phyloP scores from a whole-genome alignment of 2,797 vertebrate species.

The Acanthis flammea region DNA sequence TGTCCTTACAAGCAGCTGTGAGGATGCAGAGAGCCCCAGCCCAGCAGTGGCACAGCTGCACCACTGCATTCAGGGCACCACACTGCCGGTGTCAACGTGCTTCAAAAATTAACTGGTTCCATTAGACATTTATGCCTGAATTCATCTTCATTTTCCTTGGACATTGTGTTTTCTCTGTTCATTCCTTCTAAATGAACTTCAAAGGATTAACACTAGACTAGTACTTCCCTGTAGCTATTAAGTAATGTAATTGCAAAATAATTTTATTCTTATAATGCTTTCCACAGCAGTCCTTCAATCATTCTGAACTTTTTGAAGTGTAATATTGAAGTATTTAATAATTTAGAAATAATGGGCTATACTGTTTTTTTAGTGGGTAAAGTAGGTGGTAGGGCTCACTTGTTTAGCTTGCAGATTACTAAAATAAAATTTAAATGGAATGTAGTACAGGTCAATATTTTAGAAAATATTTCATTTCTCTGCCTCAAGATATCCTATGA shows the following conservation, averaged over 20 bases:
- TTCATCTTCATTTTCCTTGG: background rate
- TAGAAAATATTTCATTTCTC: background rate
- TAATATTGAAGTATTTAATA: background rate
- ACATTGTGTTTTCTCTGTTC: background rate
- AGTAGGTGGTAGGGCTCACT: background rate
- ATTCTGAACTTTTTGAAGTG: background rate
- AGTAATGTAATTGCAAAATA: slow-evolving; percentile 4
- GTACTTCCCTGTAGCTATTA: background rate
- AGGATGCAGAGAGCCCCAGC: background rate
- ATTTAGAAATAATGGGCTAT: background rate
- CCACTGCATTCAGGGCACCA: background rate
- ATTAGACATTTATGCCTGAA: background rate
- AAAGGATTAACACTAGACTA: background rate
- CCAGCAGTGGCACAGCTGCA: background rate
- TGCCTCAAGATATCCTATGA: background rate
- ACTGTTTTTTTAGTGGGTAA: background rate
- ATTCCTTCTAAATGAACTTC: slow-evolving; percentile 5
- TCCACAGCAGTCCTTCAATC: background rate
- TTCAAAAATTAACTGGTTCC: background rate
- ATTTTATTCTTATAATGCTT: background rate
- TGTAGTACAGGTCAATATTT: background rate
- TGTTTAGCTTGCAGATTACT: background rate
- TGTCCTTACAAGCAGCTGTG: background rate
- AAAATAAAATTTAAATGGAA: background rate
- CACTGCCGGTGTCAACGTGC: background rate